Percentiles rank a stretch among this genome's conserved stretches.
These are phyloP conservation scores for Cavia aperea DNA, from an alignment of 2,113 vertebrate genomes.

Conservation along the genomic window DNA sequence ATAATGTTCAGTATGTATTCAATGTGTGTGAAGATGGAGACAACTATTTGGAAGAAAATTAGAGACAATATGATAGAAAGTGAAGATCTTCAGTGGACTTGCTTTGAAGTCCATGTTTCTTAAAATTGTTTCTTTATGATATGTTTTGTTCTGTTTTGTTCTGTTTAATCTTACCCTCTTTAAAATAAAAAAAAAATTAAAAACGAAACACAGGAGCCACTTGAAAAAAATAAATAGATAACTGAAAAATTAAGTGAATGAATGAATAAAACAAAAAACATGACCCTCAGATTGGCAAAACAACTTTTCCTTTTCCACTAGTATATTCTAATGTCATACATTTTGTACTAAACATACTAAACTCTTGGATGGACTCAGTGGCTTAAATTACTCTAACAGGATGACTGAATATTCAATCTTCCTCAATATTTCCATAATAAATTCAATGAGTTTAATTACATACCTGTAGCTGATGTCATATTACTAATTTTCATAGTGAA, in stretches of 20 bases:
- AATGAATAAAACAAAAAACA: neutral
- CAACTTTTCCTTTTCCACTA: neutral
- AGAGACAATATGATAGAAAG: too few species aligned
- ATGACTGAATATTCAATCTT: conserved; percentile 17
- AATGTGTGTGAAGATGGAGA: too few species aligned
- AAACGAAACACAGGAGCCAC: too few species aligned
- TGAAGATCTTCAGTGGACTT: too few species aligned
- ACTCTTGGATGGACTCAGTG: neutral
- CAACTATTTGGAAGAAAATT: too few species aligned
- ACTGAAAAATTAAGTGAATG: neutral
- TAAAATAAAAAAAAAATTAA: too few species aligned
- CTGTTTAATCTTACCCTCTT: too few species aligned
- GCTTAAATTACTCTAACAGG: neutral
- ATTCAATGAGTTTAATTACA: conserved; percentile 44
- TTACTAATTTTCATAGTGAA: conserved; percentile 43
- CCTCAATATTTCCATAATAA: conserved; percentile 44
- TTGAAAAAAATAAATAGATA: neutral
- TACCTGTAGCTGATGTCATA: neutral
- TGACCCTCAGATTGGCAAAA: neutral
- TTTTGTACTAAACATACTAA: neutral
- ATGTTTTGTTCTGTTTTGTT: too few species aligned
- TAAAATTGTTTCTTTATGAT: too few species aligned
- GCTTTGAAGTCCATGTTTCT: too few species aligned
- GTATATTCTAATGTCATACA: neutral
- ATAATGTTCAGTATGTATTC: too few species aligned